A percentile compares a stretch with the other conserved stretches of the same genome.
These are phyloP conservation scores for Acromyrmex echinatior DNA, from an alignment of 1,140 invertebrate species.

Conservation along the genomic window DNA sequence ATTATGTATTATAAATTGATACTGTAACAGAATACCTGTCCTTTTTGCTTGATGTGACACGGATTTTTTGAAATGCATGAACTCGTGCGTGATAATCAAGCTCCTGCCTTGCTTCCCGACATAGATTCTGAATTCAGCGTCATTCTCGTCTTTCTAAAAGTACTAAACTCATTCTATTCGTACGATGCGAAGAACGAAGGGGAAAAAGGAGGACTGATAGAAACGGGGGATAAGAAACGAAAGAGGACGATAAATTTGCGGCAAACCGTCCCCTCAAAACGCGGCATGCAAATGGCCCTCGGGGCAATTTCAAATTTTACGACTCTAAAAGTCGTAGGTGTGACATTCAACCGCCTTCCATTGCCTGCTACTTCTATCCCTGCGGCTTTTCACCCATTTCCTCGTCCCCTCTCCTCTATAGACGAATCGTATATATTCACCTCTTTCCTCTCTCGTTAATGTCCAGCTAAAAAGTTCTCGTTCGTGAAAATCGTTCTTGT, in stretches of 20 bases:
- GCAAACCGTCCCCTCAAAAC: conserved; percentile 75
- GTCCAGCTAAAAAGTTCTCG: conserved; percentile 66
- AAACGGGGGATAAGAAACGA: conserved; percentile 40
- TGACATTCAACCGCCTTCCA: conserved; percentile 52
- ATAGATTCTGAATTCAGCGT: conserved; percentile 22
- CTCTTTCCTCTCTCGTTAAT: conserved; percentile 60
- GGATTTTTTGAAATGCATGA: conserved; percentile 26
- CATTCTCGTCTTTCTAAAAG: conserved; percentile 45
- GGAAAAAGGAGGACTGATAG: background rate
- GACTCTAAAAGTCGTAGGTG: conserved; percentile 77
- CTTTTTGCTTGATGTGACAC: background rate
- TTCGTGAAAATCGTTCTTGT: conserved; percentile 69
- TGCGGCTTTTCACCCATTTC: conserved; percentile 41
- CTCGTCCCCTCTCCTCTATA: background rate
- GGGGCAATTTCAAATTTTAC: conserved; percentile 82
- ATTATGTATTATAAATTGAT: background rate
- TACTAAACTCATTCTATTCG: conserved; percentile 38
- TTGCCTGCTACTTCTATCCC: conserved; percentile 31
- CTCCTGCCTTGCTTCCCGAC: background rate
- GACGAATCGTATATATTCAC: conserved; percentile 62
- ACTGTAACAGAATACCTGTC: background rate
- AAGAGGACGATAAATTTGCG: conserved; percentile 76
- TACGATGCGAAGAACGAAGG: background rate
- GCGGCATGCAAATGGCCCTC: conserved; percentile 80
- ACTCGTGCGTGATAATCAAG: conserved; percentile 29